Conservation (phyloP, 2,113 vertebrate species). For the Bettongia penicillata region DNA sequence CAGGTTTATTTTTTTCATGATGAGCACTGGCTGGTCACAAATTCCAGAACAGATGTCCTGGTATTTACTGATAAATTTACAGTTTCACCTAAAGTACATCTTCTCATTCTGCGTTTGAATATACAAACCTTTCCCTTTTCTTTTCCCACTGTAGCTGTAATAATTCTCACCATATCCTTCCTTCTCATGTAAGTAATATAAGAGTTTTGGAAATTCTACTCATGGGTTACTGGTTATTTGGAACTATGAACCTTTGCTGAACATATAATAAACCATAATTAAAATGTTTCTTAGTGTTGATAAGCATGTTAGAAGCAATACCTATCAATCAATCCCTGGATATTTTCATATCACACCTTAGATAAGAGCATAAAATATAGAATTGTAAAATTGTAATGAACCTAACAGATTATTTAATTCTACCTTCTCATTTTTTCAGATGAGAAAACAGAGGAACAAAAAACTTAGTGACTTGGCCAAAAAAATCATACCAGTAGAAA, state of each 20-base stretch:
- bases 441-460: not conserved
- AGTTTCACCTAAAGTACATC: not conserved
- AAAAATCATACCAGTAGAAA: not conserved
- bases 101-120: not conserved
- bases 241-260: not conserved
- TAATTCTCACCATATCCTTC: not conserved
- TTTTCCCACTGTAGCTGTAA: not conserved
- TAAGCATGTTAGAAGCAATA: not conserved
- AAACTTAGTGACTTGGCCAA: not conserved
- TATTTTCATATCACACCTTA: not conserved
- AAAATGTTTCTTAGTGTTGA: not conserved
- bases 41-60: not conserved
- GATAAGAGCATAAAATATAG: not conserved
- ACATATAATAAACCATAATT: not conserved
- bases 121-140: not conserved
- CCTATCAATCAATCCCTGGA: not conserved
- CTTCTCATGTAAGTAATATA: not conserved
- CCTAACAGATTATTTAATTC: not conserved
- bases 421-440: not conserved
- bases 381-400: not conserved
- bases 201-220: not conserved
- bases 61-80: not conserved
- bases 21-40: not conserved
- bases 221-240: not conserved
- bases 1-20: not conserved